Conservation (phyloP, 2,888 invertebrate genomes). For the Pristionchus maxplancki region DNA sequence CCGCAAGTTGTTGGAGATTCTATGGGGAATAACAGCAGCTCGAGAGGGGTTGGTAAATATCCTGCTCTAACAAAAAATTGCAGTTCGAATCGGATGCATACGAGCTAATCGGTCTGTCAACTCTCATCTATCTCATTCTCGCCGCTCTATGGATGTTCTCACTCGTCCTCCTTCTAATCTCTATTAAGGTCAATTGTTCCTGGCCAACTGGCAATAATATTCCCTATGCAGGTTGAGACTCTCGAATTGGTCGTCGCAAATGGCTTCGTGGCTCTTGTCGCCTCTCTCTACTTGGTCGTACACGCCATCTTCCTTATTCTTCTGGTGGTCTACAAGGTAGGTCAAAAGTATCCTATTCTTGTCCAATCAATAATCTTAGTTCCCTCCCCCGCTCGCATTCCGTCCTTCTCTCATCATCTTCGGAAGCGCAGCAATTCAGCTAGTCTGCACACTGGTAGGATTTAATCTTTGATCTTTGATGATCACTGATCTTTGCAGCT, state of each 20-base stretch:
- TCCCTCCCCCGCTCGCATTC: conserved; percentile 53
- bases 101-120: conserved; percentile 70
- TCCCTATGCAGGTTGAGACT: conserved; percentile 54
- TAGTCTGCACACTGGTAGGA: conserved; percentile 54
- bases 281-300: conserved; percentile 64
- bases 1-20: not conserved
- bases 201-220: not conserved
- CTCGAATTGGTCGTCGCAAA: conserved; percentile 71
- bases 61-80: not conserved
- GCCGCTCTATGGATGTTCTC: conserved; percentile 69
- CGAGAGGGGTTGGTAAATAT: not conserved
- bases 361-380: conserved; percentile 46
- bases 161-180: conserved; percentile 64
- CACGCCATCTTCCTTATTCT: conserved; percentile 66
- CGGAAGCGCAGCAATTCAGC: conserved; percentile 59
- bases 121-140: conserved; percentile 66
- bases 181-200: conserved; percentile 47
- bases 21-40: not conserved
- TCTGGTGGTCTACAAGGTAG: conserved; percentile 71
- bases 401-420: conserved; percentile 65
- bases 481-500: conserved; percentile 59
- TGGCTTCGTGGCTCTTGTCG: conserved; percentile 61
- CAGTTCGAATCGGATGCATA: conserved; percentile 66
- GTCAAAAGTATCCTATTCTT: not conserved
- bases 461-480: not conserved